Base-by-base conservation (phyloP, 2,797 vertebrate genomes). In the Cryptoblepharus egeriae region DNA sequence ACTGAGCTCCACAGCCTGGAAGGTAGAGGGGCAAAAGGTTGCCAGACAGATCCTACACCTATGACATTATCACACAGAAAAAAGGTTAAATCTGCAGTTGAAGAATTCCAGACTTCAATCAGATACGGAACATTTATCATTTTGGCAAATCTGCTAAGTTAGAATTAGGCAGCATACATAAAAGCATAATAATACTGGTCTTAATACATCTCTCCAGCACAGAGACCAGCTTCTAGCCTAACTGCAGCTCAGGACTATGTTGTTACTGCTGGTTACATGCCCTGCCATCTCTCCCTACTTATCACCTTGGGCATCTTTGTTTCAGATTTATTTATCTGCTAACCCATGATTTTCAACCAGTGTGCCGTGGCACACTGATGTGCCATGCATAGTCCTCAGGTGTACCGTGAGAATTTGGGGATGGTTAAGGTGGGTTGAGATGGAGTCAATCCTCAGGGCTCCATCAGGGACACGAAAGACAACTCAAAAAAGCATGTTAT, bases 381-480 rank as follows among this genome's bases (percentile, higher is more conserved):
- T n/a, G n/a, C n/a, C n/a, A n/a, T n/a, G n/a, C n/a, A n/a, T n/a
- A n/a, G n/a, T n/a, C n/a, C n/a, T n/a, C n/a, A n/a, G n/a, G n/a
- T n/a, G n/a, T n/a, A n/a, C n/a, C n/a, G n/a, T n/a, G n/a, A n/a
- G n/a, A n/a, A n/a, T n/a, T n/a, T n/a, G n/a, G n/a, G n/a, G n/a
- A 86, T 90, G 88, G 90, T 93, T 93, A 93, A 93, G 91, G 86
- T 77, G 87, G 87, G 89, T 74, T 91, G 90, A 92, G 91, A 85
- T 87, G 69, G 79, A 92, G 87, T 89, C 90, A 92, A 91, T 92
- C 92, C 93, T 91, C 77, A 81, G 92, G 91, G 89, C 80, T 90
- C 87, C 76, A 82, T 89, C 90, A 91, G 88, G 73, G 58, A 93
- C 93, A 93, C 93, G 90, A 94, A 94, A 94, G 90, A 87, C 90